Evolutionary conservation across 2,888 invertebrate genomes (phyloP), one percentile per base, ranked within the genome.

Genomic region (Miltochrista miniata): DNA sequence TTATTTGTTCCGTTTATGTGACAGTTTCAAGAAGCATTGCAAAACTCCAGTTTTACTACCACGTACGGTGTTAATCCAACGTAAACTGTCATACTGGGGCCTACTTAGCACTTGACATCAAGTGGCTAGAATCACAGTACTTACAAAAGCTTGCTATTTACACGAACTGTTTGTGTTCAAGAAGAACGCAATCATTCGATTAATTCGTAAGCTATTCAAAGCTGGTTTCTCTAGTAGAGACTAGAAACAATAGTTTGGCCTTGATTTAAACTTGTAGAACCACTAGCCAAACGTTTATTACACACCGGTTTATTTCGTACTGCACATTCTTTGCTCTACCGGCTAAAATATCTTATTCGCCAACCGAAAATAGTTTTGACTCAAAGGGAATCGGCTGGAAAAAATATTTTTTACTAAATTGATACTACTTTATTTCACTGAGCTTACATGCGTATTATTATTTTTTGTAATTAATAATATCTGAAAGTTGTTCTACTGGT

Each of bases 181-280:
- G 33, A 15, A 36, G 15, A 15, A 4, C n/a, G 31, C 31, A 33
- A 15, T 33, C 33, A 30, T 48, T 12, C 14, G 36, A 61, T 54
- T 46, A 52, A 54, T 36, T 54, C 30, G 48, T 54, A 45, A 45
- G 45, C 45, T 50, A 46, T 44, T 15, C 31, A 39, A 51, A 60
- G 63, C 54, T 61, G 59, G 56, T 56, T 48, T 45, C 35, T 3
- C 3, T 24, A 4, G 4, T 31, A 31, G 3, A 31, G 3, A 31
- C 13, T 45, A 51, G 34, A 45, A 61, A 66, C 65, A 66, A 66
- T 66, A 48, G 59, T 33, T 43, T 54, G 64, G 59, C 61, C 61
- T 66, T 66, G 64, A 64, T 66, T 61, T 47, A 59, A 66, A 66
- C 64, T 64, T 56, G 64, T 64, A 54, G 48, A 56, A 59, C 67